Conservation (phyloP, 2,797 vertebrate genomes). For the Clarias pachynema region DNA sequence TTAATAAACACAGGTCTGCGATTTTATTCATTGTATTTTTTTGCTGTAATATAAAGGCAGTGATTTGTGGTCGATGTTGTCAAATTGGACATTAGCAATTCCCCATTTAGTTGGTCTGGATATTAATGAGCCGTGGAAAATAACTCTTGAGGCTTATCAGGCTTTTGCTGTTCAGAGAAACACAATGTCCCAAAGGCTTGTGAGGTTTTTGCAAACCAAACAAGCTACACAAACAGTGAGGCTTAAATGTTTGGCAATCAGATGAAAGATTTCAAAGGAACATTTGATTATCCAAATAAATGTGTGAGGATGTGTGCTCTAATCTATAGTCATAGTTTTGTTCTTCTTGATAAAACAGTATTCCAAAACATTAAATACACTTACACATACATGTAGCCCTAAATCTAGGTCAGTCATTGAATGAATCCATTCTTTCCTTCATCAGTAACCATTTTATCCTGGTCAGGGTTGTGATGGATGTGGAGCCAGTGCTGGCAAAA, state of each 20-base stretch:
- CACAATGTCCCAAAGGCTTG: constrained; percentile 23
- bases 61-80: constrained; percentile 3
- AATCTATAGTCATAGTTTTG: not conserved
- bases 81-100: not conserved
- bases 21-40: not conserved
- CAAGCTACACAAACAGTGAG: not conserved
- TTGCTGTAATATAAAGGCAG: not conserved
- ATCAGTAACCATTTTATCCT: not conserved
- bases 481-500: not conserved
- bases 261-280: constrained; percentile 34
- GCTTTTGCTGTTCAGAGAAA: constrained; percentile 12
- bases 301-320: not conserved
- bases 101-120: not conserved
- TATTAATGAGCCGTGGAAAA: constrained; percentile 16
- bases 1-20: not conserved
- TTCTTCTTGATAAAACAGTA: not conserved
- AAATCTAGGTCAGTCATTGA: not conserved
- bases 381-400: not conserved
- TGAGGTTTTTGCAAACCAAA: constrained; percentile 17
- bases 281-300: constrained; percentile 12
- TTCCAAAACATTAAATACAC: not conserved
- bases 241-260: constrained; percentile 35
- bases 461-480: not conserved
- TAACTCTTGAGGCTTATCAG: constrained; percentile 14
- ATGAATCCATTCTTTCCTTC: not conserved